These are phyloP conservation scores for Penaeus japonicus DNA, from an alignment of 1,140 invertebrate genomes.

Conservation along the genomic window DNA sequence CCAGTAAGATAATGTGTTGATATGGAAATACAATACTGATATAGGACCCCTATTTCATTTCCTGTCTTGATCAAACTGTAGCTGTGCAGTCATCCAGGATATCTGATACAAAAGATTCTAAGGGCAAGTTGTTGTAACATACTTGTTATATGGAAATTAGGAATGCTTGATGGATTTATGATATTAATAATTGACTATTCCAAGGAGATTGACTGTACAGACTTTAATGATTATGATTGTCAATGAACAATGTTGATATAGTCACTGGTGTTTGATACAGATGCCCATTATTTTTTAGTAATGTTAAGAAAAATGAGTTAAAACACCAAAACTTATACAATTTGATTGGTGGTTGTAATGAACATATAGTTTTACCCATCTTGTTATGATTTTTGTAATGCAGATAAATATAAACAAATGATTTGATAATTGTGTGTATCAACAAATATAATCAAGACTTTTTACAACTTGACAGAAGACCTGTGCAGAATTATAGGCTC, in stretches of 20 bases:
- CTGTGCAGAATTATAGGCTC: conserved; percentile 24
- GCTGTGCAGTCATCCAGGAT: neutral
- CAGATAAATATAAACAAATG: neutral
- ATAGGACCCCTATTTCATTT: no score
- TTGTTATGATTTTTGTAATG: neutral
- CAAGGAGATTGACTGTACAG: conserved; percentile 10
- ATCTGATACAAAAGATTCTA: neutral
- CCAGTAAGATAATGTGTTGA: neutral
- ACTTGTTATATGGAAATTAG: no score
- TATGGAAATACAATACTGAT: neutral
- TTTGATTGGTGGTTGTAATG: no score
- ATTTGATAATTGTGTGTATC: neutral
- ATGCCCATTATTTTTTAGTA: neutral
- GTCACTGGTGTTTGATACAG: conserved; percentile 20
- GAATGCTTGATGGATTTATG: no score
- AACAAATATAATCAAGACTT: neutral
- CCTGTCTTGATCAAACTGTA: neutral
- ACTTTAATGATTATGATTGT: neutral
- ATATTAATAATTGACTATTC: neutral
- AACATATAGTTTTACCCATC: no score
- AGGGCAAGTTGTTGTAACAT: no score
- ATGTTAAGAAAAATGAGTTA: neutral
- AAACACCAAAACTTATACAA: neutral
- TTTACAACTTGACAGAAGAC: neutral
- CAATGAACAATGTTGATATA: neutral